These are phyloP conservation scores for Melanogrammus aeglefinus DNA, from an alignment of 2,797 vertebrate genomes.

Conservation along the genomic window DNA sequence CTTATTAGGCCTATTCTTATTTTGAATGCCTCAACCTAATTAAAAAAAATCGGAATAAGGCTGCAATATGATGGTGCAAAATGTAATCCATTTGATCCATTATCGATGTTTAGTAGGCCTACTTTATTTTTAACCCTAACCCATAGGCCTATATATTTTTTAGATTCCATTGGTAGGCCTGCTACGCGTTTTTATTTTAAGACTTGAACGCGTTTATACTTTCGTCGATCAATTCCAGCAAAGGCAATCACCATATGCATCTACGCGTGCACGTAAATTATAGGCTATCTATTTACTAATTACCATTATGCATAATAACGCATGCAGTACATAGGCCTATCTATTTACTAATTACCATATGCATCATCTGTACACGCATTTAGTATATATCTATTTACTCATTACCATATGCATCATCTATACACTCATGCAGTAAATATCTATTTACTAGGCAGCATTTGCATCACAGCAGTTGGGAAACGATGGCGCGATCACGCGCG, in stretches of 20 bases:
- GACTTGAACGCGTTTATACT: neutral
- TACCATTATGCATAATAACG: too few species aligned
- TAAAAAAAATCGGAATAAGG: neutral
- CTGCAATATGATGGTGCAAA: neutral
- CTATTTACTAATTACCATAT: neutral
- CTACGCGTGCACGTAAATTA: too few species aligned
- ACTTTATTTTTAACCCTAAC: neutral
- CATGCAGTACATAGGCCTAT: too few species aligned
- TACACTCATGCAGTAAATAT: too few species aligned
- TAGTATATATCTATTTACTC: too few species aligned
- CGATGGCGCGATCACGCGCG: constrained; percentile 67
- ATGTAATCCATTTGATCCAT: neutral
- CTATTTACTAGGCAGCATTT: neutral
- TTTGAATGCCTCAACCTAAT: neutral
- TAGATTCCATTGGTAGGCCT: neutral
- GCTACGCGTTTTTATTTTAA: neutral
- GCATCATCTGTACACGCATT: neutral
- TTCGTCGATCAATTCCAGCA: neutral
- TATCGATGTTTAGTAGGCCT: neutral
- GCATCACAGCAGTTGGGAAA: neutral
- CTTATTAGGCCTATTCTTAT: neutral
- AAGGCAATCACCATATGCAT: too few species aligned
- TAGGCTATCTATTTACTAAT: too few species aligned
- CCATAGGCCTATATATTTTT: neutral
- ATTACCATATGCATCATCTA: neutral